Percentiles rank a stretch among this genome's conserved stretches.
phyloP scores from a whole-genome alignment of 1,140 invertebrate species.

The Chrysopa pallens region DNA sequence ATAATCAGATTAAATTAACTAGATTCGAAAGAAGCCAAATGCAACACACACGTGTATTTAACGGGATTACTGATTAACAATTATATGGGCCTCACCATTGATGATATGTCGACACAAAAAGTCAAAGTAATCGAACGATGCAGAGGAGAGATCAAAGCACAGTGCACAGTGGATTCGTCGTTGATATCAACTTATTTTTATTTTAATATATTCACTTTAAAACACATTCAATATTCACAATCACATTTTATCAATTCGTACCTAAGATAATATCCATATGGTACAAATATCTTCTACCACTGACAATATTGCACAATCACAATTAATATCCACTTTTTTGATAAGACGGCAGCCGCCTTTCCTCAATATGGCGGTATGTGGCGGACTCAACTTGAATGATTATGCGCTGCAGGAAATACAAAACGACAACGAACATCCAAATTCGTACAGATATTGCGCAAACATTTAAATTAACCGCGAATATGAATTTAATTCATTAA shows the following conservation, averaged over 20 bases:
- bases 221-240: no score
- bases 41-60: no score
- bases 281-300: neutral
- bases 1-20: constrained; percentile 33
- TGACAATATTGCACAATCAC: constrained; percentile 2
- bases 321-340: constrained; percentile 1
- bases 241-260: neutral
- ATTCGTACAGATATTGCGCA: no score
- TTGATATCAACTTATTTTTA: neutral
- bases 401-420: neutral
- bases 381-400: neutral
- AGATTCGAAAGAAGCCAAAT: constrained; percentile 2
- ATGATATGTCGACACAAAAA: no score
- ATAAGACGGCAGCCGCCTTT: constrained; percentile 3
- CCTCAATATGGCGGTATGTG: constrained; percentile 3
- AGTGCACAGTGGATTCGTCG: neutral
- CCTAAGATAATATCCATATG: constrained; percentile 2
- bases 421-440: no score
- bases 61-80: no score
- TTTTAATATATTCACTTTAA: constrained; percentile 13
- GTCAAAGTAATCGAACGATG: constrained; percentile 1
- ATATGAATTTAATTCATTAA: neutral
- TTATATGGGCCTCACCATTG: no score
- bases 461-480: neutral
- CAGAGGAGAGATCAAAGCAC: constrained; percentile 3